Evolutionary conservation across 2,888 invertebrate genomes (phyloP), one percentile per base, ranked within the genome.

Genomic region (Dione vanillae): DNA sequence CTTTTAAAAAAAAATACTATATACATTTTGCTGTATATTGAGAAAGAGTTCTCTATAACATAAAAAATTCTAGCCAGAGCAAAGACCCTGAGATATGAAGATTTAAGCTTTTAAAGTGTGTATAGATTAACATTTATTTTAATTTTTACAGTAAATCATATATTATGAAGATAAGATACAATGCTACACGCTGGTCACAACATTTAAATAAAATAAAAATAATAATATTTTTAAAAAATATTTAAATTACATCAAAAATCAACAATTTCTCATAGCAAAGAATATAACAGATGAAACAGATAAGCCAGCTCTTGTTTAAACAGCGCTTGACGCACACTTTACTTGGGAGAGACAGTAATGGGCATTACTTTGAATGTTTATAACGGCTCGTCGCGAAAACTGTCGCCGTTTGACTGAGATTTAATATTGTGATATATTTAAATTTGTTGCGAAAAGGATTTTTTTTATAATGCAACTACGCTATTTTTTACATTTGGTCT

Each of bases 311-410:
- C 65, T 72, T 54, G 66, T 70, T 67, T 64, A 66, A 67, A 52
- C 59, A 70, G 40, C 62, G 37, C 72, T 70, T 59, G 67, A 67
- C 72, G 59, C 41, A 70, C 59, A 71, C 54, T 41, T 66, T 45
- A 54, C 40, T 64, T 27, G 37, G 47, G 49, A 11, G 45, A 37
- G 69, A 61, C 70, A 61, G 73, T 73, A 71, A 73, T 71, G 59
- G 73, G 73, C 66, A 58, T 69, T 67, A 43, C 65, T 73, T 65
- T 65, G 71, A 69, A 66, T 73, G 69, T 72, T 69, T 72, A 49
- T 67, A 62, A 69, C 62, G 61, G 58, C 61, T 51, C 14, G 66
- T 66, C 62, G 66, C 69, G 20, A 47, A 10, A 35, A 51, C 69
- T 69, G 72, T 35, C 61, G 52, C 61, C 20, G 59, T 61, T 20